Evolutionary conservation across 92 coral and sea anemone species (phyloP), one percentile per base, ranked within the genome.

Genomic region (Metridium senile): DNA sequence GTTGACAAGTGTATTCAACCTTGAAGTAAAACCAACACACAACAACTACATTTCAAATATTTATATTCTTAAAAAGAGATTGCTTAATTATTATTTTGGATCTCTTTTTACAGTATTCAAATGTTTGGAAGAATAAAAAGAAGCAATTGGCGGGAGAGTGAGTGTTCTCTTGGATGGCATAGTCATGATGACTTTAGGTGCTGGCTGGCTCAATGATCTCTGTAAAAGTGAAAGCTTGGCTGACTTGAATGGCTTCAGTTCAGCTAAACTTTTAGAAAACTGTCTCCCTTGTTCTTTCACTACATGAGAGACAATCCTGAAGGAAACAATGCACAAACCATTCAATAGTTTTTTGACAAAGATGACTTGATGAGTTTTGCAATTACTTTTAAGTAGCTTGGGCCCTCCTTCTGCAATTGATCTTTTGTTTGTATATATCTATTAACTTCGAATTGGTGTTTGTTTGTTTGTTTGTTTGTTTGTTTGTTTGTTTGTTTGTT

Each of bases 61-160:
- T n/a, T n/a, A n/a, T n/a, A n/a, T n/a, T n/a, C n/a, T n/a, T n/a
- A n/a, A n/a, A n/a, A n/a, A n/a, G n/a, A n/a, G n/a, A n/a, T n/a
- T n/a, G n/a, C n/a, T n/a, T n/a, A 16, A 54, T 21, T 10, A 3
- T 21, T 16, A 54, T 22, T 59, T 59, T 59, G n/a, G n/a, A n/a
- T 22, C 69, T 73, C 31, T 58, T 30, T 33, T 3, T 72, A 61
- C 23, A 0, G 58, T 39, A 27, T 45, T 34, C 16, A 63, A 63
- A 35, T 79, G 65, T 13, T 70, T 54, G 18, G 76, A 57, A 0
- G 99, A 93, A 78, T 92, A 95, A 57, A 95, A 51, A 10, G 91
- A 77, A n/a, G 99, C 99, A 43, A 95, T 89, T 1, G 99, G 92
- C 21, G 99, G 99, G 25, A 92, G 87, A 26, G 74, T 66, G 16